Percentiles rank a stretch among this genome's conserved stretches.
Evolutionary conservation across 2,797 vertebrate species (phyloP).

Genomic region (Paratrypauchen microcephalus): DNA sequence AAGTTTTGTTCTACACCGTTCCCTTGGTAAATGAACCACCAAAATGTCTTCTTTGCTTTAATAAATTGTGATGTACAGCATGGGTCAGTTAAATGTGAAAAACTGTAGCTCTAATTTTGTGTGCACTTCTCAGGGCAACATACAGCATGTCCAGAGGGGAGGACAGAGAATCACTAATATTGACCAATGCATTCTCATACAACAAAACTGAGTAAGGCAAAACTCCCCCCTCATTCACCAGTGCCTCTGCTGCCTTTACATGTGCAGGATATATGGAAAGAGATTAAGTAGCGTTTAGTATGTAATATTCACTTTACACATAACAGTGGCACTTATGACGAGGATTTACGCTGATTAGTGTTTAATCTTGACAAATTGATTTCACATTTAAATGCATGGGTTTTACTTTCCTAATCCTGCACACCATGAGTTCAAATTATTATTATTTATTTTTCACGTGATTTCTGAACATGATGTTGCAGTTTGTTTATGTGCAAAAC

Average conservation of each 20-base stretch:
- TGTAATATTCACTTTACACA: constrained; percentile 12
- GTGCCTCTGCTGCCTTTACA: not conserved
- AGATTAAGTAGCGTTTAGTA: not conserved
- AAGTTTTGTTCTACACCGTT: not conserved
- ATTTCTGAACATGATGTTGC: not conserved
- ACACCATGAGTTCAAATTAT: not conserved
- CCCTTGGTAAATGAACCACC: not conserved
- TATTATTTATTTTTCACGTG: not conserved
- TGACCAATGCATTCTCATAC: constrained; percentile 11
- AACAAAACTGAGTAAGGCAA: constrained; percentile 13
- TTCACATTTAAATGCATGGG: not conserved
- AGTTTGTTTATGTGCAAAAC: constrained; percentile 1
- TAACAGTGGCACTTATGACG: not conserved
- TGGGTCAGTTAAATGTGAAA: constrained; percentile 6
- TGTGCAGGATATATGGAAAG: not conserved
- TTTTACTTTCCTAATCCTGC: not conserved
- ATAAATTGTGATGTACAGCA: not conserved
- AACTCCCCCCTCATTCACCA: not conserved
- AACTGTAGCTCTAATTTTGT: not conserved
- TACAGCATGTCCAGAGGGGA: constrained; percentile 6
- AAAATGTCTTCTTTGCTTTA: not conserved
- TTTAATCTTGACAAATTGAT: not conserved
- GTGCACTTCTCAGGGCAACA: not conserved
- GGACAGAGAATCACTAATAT: constrained; percentile 11
- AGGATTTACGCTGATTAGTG: constrained; percentile 4